phyloP scores from a whole-genome alignment of 1,140 invertebrate genomes.

The Caenorhabditis latens region DNA sequence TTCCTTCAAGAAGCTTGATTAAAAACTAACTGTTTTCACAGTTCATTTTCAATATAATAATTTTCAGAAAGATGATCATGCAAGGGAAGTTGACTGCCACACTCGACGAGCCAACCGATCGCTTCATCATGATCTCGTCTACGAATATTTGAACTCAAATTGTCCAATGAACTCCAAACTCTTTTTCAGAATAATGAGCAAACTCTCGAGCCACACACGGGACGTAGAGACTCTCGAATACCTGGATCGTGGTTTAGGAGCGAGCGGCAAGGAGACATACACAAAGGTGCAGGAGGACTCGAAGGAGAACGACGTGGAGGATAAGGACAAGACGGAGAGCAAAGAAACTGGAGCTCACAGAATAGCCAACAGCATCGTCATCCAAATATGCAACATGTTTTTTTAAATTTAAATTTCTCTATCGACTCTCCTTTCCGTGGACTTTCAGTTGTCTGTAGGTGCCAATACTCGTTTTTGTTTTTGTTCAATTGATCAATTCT shows the following conservation, averaged over 20 bases:
- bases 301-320: slow-evolving; percentile 55
- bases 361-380: slow-evolving; percentile 21
- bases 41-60: background rate
- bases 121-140: slow-evolving; percentile 94
- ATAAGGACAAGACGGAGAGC: background rate
- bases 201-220: slow-evolving; percentile 72
- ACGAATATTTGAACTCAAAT: slow-evolving; percentile 93
- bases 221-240: slow-evolving; percentile 67
- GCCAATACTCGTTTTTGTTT: slow-evolving; percentile 29
- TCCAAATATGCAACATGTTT: background rate
- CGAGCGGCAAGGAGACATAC: slow-evolving; percentile 69
- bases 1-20: slow-evolving; percentile 86
- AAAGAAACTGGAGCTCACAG: slow-evolving; percentile 27
- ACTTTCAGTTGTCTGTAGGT: background rate
- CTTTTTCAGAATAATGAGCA: slow-evolving; percentile 96
- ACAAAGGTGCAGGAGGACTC: slow-evolving; percentile 62
- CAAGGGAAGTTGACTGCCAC: slow-evolving; percentile 94
- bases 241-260: slow-evolving; percentile 67
- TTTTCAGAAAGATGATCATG: slow-evolving; percentile 94
- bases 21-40: background rate
- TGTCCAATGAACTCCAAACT: slow-evolving; percentile 92
- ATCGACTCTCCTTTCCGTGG: background rate
- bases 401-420: slow-evolving; percentile 27
- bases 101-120: slow-evolving; percentile 95
- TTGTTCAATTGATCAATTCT: slow-evolving; percentile 29